Evolutionary conservation across 2,113 vertebrate species (phyloP), one percentile per base, ranked within the genome.

Genomic region (Anguilla japonica): DNA sequence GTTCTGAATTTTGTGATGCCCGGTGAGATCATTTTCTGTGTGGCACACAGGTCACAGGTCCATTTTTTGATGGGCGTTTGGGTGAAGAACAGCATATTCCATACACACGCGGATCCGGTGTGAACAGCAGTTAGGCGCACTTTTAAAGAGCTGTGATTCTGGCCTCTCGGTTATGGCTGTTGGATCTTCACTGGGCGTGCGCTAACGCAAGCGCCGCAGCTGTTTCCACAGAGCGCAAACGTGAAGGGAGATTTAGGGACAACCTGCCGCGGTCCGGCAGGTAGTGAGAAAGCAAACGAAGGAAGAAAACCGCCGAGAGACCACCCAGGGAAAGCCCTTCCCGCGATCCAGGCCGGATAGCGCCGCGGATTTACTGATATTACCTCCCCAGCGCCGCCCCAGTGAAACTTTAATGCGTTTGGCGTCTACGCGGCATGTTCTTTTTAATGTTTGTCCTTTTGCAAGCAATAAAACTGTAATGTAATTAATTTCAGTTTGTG

Each of bases 141-240:
- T 56, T 87, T 22, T 5, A 85, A 83, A 63, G 41, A 16, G 78
- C 26, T 40, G 39, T 60, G 3, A 53, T 75, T 84, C 83, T 50
- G 53, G 41, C 3, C 67, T 79, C 88, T 50, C 39, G 7, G 50
- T 18, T 41, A 80, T 4, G 7, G 79, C 63, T 0, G 20, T 82
- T 56, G 82, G 16, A 2, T 75, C 22, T 56, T 39, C 79, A 75
- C 60, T 89, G 90, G 22, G 90, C 83, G 57, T 26, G 89, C 89
- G 89, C 29, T 80, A 86, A 50, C 41, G 82, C 40, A 89, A 83
- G 84, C 79, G 0, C 39, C 7, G 75, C 26, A 56, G 75, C 63
- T 94, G 92, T 94, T 94, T 94, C 85, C 87, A 93, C 93, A 95
- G 93, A 88, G 90, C 92, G 92, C 91, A 89, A 81, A 92, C 84